Evolutionary conservation across 2,888 invertebrate genomes (phyloP).

Genomic region (Homarus gammarus): DNA sequence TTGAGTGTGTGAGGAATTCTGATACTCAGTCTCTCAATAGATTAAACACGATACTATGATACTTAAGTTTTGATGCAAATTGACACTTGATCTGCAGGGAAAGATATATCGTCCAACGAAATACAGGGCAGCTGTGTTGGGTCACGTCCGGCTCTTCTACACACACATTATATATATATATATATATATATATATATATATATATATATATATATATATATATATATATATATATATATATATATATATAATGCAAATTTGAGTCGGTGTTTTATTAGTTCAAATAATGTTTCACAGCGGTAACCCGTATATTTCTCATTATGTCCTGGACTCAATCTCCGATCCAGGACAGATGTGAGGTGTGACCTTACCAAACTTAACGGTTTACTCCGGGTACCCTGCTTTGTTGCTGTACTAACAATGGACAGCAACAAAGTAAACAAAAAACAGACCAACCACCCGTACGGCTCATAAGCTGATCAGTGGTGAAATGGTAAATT

Average conservation of each 20-base stretch:
- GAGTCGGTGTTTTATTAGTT: too few species aligned
- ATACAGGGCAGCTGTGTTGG: slow-evolving; percentile 39
- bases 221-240: background rate
- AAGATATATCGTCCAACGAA: slow-evolving; percentile 8
- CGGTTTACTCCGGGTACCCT: too few species aligned
- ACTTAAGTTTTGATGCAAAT: background rate
- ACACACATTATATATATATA: background rate
- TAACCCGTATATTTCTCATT: too few species aligned
- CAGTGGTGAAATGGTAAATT: too few species aligned
- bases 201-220: slow-evolving; percentile 18
- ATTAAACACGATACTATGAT: slow-evolving; percentile 14
- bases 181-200: slow-evolving; percentile 23
- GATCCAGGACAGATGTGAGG: too few species aligned
- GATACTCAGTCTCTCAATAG: slow-evolving; percentile 67
- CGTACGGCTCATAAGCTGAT: too few species aligned
- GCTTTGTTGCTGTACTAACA: too few species aligned
- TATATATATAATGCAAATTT: background rate
- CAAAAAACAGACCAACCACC: too few species aligned
- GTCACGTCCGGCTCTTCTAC: background rate
- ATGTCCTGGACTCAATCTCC: too few species aligned
- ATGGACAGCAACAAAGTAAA: too few species aligned
- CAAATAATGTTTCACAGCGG: too few species aligned
- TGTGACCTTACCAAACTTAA: too few species aligned
- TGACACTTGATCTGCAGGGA: slow-evolving; percentile 16
- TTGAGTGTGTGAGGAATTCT: slow-evolving; percentile 46